These are phyloP conservation scores for Ariolimax columbianus DNA, from an alignment of 2,888 invertebrate species.

Conservation along the genomic window DNA sequence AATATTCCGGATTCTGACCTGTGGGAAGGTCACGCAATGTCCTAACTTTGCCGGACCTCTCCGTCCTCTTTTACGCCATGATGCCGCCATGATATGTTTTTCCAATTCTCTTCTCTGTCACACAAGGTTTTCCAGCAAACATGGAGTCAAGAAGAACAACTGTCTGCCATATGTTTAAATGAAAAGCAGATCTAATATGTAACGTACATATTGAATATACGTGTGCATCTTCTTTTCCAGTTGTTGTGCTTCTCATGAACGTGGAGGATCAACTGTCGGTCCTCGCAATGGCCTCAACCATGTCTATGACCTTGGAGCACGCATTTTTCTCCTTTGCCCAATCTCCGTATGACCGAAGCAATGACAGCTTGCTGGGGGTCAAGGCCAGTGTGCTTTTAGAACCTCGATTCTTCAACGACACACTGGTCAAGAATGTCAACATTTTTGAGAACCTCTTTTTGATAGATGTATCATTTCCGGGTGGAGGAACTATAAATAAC, in stretches of 20 bases:
- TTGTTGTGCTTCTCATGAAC: conserved; percentile 46
- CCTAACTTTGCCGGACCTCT: too few relatives aligned
- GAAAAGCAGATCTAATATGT: too few relatives aligned
- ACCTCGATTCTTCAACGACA: conserved; percentile 1
- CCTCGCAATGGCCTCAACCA: conserved; percentile 25
- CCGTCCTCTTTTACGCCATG: too few relatives aligned
- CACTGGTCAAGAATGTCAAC: neutral
- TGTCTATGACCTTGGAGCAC: conserved; percentile 41
- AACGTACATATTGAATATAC: neutral
- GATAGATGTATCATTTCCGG: conserved; percentile 38
- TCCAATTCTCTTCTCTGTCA: too few relatives aligned
- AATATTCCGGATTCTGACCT: too few relatives aligned
- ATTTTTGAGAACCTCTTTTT: conserved; percentile 44
- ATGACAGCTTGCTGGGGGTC: conserved; percentile 3
- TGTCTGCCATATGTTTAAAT: too few relatives aligned
- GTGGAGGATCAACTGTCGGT: conserved; percentile 29
- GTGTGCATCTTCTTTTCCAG: neutral
- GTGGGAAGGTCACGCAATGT: too few relatives aligned
- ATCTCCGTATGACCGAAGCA: conserved; percentile 42
- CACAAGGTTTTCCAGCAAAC: too few relatives aligned
- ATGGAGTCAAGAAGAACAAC: too few relatives aligned
- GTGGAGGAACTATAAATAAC: neutral
- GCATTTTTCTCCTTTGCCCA: conserved; percentile 41
- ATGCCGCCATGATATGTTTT: too few relatives aligned
- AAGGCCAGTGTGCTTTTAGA: neutral